phyloP scores from a whole-genome alignment of 2,888 invertebrate genomes.

The Orthonychiurus folsomi region DNA sequence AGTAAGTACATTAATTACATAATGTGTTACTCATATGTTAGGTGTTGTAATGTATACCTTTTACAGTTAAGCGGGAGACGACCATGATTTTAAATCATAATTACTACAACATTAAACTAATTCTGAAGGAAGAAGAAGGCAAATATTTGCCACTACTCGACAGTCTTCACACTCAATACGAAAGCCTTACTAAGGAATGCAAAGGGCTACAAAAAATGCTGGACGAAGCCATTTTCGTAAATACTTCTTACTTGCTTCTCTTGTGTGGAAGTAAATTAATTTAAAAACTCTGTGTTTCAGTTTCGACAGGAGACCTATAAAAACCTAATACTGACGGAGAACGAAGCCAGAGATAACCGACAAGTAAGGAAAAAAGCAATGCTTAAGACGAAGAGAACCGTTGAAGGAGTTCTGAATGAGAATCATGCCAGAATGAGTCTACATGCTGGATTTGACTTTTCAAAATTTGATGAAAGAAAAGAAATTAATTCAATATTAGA shows the following conservation, averaged over 20 bases:
- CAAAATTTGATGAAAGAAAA: background rate
- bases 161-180: constrained; percentile 29
- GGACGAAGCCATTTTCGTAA: constrained; percentile 34
- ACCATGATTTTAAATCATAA: constrained; percentile 35
- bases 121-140: constrained; percentile 31
- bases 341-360: constrained; percentile 34
- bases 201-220: constrained; percentile 36
- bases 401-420: constrained; percentile 31
- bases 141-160: constrained; percentile 33
- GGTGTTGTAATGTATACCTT: too few species aligned
- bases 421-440: constrained; percentile 20
- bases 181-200: constrained; percentile 29
- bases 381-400: constrained; percentile 38
- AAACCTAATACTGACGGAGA: constrained; percentile 30
- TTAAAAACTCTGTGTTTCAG: constrained; percentile 10
- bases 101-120: constrained; percentile 35
- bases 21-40: too few species aligned
- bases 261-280: background rate
- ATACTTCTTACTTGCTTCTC: background rate
- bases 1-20: too few species aligned
- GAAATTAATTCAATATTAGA: background rate
- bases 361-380: constrained; percentile 33
- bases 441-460: background rate
- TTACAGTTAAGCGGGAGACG: constrained; percentile 34
- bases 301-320: constrained; percentile 34